phyloP scores from a whole-genome alignment of 2,888 invertebrate genomes.

The Lordiphosa andalusiaca region DNA sequence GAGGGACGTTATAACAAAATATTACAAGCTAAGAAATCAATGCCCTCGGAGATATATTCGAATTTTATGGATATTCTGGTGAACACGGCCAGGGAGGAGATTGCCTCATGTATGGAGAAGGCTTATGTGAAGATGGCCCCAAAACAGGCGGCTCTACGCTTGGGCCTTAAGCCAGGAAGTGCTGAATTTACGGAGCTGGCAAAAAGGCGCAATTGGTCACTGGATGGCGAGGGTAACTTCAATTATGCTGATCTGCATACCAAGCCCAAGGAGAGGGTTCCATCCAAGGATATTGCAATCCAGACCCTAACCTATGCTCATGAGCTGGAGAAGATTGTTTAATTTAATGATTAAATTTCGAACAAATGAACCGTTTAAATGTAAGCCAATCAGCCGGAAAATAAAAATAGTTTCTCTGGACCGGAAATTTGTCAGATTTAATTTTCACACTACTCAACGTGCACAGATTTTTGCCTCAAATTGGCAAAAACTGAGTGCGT shows the following conservation, averaged over 20 bases:
- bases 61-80: constrained; percentile 61
- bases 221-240: constrained; percentile 52
- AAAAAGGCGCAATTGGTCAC: constrained; percentile 39
- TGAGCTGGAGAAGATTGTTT: constrained; percentile 67
- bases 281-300: constrained; percentile 55
- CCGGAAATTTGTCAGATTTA: constrained; percentile 71
- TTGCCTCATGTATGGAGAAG: constrained; percentile 60
- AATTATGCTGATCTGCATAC: constrained; percentile 38
- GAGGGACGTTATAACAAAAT: constrained; percentile 64
- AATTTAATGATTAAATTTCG: constrained; percentile 20
- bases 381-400: constrained; percentile 33
- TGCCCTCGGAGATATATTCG: constrained; percentile 54
- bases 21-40: constrained; percentile 55
- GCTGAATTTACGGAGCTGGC: constrained; percentile 37
- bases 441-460: constrained; percentile 66
- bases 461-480: constrained; percentile 20
- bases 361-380: constrained; percentile 18
- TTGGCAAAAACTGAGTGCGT: constrained; percentile 38
- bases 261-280: constrained; percentile 40
- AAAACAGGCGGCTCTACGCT: constrained; percentile 54
- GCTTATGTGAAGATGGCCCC: constrained; percentile 48
- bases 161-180: constrained; percentile 44
- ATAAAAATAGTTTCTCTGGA: constrained; percentile 27
- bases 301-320: constrained; percentile 57
- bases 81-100: constrained; percentile 57